Evolutionary conservation across 1,140 invertebrate genomes (phyloP).

Genomic region (Bombus fervidus): DNA sequence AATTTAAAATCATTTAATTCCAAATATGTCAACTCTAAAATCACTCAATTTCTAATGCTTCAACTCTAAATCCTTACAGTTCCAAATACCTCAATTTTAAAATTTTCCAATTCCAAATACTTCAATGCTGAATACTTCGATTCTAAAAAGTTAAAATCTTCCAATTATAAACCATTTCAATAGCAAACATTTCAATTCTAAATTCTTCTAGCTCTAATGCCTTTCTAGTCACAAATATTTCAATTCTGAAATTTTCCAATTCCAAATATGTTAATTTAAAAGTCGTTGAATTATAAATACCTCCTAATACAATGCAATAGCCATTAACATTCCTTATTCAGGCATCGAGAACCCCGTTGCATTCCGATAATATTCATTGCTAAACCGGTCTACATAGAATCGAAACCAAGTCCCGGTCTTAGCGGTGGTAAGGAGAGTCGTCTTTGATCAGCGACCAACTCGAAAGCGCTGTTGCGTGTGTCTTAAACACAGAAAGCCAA

Average conservation of each 20-base stretch:
- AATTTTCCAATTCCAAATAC: background rate
- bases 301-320: too few relatives aligned
- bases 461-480: background rate
- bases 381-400: background rate
- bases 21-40: too few relatives aligned
- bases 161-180: background rate
- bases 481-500: background rate
- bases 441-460: slow-evolving; percentile 12
- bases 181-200: too few relatives aligned
- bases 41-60: too few relatives aligned
- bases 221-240: background rate
- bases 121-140: background rate
- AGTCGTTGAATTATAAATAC: too few relatives aligned
- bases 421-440: background rate
- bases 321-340: too few relatives aligned
- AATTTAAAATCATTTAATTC: too few relatives aligned
- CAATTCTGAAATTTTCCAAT: background rate
- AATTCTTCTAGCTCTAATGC: too few relatives aligned
- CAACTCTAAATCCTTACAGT: too few relatives aligned
- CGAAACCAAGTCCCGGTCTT: background rate
- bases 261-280: background rate
- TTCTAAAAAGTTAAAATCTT: background rate
- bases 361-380: background rate
- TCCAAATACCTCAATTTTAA: too few relatives aligned
- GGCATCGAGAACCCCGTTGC: background rate